Evolutionary conservation across 2,797 vertebrate genomes (phyloP), one percentile per base, ranked within the genome.

Genomic region (Hypotaenidia okinawae): DNA sequence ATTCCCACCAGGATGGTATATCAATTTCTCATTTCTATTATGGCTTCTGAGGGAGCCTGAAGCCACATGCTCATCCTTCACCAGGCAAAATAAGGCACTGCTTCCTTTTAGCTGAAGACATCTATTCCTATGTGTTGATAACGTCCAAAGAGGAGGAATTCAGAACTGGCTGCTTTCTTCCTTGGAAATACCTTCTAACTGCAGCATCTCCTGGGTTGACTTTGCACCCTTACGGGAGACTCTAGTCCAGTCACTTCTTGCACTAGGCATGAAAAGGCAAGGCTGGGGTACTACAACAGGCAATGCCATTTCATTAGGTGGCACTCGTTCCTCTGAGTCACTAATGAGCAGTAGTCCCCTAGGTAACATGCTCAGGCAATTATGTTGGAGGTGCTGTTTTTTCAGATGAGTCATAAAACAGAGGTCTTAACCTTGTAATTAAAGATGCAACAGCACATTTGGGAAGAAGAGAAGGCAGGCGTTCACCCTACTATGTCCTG

Each of bases 341-440:
- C 75, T 93, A 95, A 96, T 28, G 54, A 94, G 61, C 23, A 5
- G 76, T 3, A 90, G 72, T 93, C 85, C 96, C 94, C 85, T 49
- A 47, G 62, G 95, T 94, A 95, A 94, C 84, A 55, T 4, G n/a
- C 68, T 92, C 51, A n/a, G 75, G 78, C 95, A 93, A 85, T 96
- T 96, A 95, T 32, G 59, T 83, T 76, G 75, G 90, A 94, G 91
- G 92, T 92, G 93, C 90, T 96, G 94, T 18, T 80, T 94, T 89
- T 95, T 81, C 86, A 94, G 62, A 93, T 96, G 95, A 97, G 78
- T 96, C 94, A 96, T 87, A 75, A 93, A 95, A 57, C 86, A 90
- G 86, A 97, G 96, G 95, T 96, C 93, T 89, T 96, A 95, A 97
- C 96, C 96, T 96, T 59, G 86, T 89, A 96, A 96, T 96, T 97